These are phyloP conservation scores for Alcis repandata DNA, from an alignment of 2,888 invertebrate species.

Conservation along the genomic window DNA sequence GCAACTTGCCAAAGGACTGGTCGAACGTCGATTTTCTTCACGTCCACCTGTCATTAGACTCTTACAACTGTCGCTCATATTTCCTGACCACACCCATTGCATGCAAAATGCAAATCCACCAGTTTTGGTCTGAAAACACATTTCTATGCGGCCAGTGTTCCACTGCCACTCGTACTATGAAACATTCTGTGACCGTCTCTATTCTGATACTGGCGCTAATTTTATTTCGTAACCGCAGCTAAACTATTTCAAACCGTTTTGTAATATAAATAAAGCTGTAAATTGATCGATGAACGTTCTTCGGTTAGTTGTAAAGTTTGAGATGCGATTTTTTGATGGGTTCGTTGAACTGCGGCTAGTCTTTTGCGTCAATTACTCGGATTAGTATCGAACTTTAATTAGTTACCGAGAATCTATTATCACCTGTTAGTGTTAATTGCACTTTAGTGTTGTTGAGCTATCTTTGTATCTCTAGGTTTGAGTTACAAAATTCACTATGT, in stretches of 20 bases:
- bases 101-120: constrained; percentile 49
- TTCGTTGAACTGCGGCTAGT: constrained; percentile 65
- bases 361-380: constrained; percentile 49
- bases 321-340: constrained; percentile 64
- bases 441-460: neutral
- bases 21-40: constrained; percentile 38
- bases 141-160: constrained; percentile 50
- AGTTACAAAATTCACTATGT: too few relatives aligned
- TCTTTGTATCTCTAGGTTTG: too few relatives aligned
- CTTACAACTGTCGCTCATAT: constrained; percentile 52
- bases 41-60: constrained; percentile 47
- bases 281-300: constrained; percentile 20
- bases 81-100: constrained; percentile 51
- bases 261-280: constrained; percentile 26
- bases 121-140: constrained; percentile 51
- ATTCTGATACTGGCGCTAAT: constrained; percentile 53
- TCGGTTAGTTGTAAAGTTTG: constrained; percentile 37
- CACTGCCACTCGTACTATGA: constrained; percentile 42
- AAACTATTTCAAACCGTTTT: constrained; percentile 30
- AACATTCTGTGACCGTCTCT: constrained; percentile 28
- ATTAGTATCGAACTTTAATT: constrained; percentile 32
- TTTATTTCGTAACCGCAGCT: constrained; percentile 30
- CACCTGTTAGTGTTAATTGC: neutral
- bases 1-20: neutral
- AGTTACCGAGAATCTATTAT: constrained; percentile 19